These are phyloP conservation scores for Parapsyche elsis DNA, from an alignment of 1,140 invertebrate genomes.

Conservation along the genomic window DNA sequence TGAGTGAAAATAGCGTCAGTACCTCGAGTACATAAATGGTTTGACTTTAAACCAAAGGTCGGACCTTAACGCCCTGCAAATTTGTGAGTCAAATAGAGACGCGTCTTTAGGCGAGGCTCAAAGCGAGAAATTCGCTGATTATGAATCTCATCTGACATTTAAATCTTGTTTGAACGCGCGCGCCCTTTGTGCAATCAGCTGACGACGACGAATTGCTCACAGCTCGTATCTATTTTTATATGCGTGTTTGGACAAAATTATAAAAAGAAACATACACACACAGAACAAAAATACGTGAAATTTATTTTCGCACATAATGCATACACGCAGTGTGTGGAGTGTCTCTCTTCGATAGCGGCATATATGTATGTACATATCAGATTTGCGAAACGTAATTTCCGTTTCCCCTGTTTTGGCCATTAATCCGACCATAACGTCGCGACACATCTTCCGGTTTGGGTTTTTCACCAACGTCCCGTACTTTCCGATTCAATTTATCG, in stretches of 20 bases:
- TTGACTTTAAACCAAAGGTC: too few relatives aligned
- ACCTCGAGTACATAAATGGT: too few relatives aligned
- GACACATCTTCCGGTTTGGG: conserved; percentile 1
- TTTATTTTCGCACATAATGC: too few relatives aligned
- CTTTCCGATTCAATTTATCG: too few relatives aligned
- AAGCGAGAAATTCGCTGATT: neutral
- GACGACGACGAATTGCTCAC: neutral
- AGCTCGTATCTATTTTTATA: neutral
- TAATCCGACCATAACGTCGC: conserved; percentile 21
- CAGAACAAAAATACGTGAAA: too few relatives aligned
- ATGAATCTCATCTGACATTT: neutral
- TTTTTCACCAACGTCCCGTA: neutral
- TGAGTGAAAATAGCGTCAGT: too few relatives aligned
- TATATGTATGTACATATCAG: neutral
- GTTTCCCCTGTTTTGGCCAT: neutral
- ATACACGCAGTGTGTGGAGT: too few relatives aligned
- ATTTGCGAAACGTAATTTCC: conserved; percentile 23
- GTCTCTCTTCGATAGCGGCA: too few relatives aligned
- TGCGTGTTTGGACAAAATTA: neutral
- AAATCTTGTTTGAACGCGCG: neutral
- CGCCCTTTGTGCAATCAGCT: neutral
- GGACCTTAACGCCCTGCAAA: too few relatives aligned
- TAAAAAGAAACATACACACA: too few relatives aligned
- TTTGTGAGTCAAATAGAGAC: too few relatives aligned
- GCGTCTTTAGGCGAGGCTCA: neutral